A percentile compares a stretch with the other conserved stretches of the same genome.
These are phyloP conservation scores for Deilephila porcellus DNA, from an alignment of 2,888 invertebrate species.

Conservation along the genomic window DNA sequence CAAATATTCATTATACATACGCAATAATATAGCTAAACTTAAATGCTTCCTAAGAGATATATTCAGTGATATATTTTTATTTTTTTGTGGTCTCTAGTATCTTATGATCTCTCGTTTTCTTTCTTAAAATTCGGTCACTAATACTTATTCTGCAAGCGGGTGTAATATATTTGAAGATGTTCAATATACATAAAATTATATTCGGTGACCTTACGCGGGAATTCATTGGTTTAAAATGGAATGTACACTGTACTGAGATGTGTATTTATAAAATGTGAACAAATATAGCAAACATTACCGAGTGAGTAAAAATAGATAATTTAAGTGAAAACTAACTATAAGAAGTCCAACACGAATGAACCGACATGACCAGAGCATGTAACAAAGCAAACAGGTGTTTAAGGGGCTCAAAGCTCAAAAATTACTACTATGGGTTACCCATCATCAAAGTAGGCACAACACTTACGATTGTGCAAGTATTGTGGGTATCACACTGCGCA, in stretches of 20 bases:
- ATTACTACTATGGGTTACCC: too few species aligned
- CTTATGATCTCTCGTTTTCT: neutral
- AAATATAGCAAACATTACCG: neutral
- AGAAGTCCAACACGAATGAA: too few species aligned
- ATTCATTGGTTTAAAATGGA: constrained; percentile 7
- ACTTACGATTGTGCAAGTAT: too few species aligned
- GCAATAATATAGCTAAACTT: constrained; percentile 6
- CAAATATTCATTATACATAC: neutral
- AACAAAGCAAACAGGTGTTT: too few species aligned
- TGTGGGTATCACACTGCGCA: neutral
- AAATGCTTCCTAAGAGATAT: constrained; percentile 5
- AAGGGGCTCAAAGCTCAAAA: too few species aligned
- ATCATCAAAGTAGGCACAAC: too few species aligned
- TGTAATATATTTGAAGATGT: neutral
- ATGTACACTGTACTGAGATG: constrained; percentile 3
- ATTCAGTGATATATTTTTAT: neutral
- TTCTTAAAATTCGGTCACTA: neutral
- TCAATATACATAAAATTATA: neutral
- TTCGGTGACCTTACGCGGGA: neutral
- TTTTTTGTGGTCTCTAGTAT: neutral
- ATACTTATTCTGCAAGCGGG: neutral
- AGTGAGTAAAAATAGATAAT: neutral
- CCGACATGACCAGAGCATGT: too few species aligned
- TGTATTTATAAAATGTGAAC: constrained; percentile 20
- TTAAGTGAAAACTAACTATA: too few species aligned